A percentile compares a stretch with the other conserved stretches of the same genome.
These are phyloP conservation scores for Actinia tenebrosa DNA, from an alignment of 64 coral and sea anemone genomes.

Conservation along the genomic window DNA sequence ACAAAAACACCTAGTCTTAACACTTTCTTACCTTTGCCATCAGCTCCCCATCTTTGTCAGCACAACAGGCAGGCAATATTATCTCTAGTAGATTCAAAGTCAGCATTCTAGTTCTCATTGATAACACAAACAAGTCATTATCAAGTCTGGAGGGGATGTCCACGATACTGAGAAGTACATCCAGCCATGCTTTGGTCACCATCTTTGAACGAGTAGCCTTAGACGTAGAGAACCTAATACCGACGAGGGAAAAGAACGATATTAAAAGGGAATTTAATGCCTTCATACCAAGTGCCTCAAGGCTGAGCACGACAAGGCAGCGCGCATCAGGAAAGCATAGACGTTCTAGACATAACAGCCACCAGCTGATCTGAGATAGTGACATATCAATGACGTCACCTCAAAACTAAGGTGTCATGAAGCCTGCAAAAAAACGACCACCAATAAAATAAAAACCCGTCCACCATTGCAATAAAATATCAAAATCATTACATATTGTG, in stretches of 20 bases:
- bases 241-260: not conserved
- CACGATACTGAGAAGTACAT: constrained; percentile 54
- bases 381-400: too few species aligned
- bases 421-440: too few species aligned
- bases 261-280: not conserved
- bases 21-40: constrained; percentile 50
- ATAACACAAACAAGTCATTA: constrained; percentile 35
- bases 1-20: not conserved
- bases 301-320: too few species aligned
- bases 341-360: too few species aligned
- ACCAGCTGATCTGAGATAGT: too few species aligned
- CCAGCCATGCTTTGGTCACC: constrained; percentile 62
- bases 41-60: constrained; percentile 27
- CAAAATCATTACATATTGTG: too few species aligned
- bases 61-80: constrained; percentile 56
- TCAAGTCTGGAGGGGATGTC: constrained; percentile 24
- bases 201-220: constrained; percentile 35
- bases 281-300: too few species aligned
- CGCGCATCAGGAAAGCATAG: too few species aligned
- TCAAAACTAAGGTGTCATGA: too few species aligned
- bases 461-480: too few species aligned
- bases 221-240: constrained; percentile 22
- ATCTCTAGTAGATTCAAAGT: constrained; percentile 63
- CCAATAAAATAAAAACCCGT: too few species aligned
- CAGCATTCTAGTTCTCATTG: constrained; percentile 67